phyloP scores from a whole-genome alignment of 2,113 vertebrate species.

The Anhinga rufa region DNA sequence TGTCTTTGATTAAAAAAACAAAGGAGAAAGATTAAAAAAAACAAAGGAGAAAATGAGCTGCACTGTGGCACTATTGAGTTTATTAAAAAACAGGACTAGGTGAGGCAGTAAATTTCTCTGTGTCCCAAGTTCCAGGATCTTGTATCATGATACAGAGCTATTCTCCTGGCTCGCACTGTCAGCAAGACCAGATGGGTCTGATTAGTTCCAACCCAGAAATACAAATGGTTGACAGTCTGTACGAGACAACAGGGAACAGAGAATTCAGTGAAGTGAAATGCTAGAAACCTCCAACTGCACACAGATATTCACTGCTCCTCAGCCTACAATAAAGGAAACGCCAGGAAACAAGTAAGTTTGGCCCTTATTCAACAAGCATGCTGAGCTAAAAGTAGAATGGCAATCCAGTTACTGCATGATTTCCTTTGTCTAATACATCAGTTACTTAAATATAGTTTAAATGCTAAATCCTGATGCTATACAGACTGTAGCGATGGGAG shows the following conservation, averaged over 20 bases:
- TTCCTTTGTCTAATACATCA: slow-evolving; percentile 30
- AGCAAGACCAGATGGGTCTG: slow-evolving; percentile 59
- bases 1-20: background rate
- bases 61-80: background rate
- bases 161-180: slow-evolving; percentile 39
- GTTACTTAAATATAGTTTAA: background rate
- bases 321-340: slow-evolving; percentile 33
- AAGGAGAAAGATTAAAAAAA: background rate
- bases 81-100: background rate
- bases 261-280: slow-evolving; percentile 49
- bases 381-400: slow-evolving; percentile 43
- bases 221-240: slow-evolving; percentile 60
- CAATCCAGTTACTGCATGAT: slow-evolving; percentile 2
- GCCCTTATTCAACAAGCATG: slow-evolving; percentile 17
- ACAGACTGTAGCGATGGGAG: background rate
- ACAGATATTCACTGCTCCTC: background rate
- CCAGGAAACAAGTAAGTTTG: slow-evolving; percentile 29
- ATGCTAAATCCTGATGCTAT: background rate
- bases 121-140: slow-evolving; percentile 12
- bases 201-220: slow-evolving; percentile 64
- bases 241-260: slow-evolving; percentile 52
- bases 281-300: slow-evolving; percentile 43
- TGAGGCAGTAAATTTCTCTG: background rate
- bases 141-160: slow-evolving; percentile 5
- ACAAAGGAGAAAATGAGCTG: background rate